phyloP scores from a whole-genome alignment of 2,113 vertebrate genomes.

The Gavia stellata region DNA sequence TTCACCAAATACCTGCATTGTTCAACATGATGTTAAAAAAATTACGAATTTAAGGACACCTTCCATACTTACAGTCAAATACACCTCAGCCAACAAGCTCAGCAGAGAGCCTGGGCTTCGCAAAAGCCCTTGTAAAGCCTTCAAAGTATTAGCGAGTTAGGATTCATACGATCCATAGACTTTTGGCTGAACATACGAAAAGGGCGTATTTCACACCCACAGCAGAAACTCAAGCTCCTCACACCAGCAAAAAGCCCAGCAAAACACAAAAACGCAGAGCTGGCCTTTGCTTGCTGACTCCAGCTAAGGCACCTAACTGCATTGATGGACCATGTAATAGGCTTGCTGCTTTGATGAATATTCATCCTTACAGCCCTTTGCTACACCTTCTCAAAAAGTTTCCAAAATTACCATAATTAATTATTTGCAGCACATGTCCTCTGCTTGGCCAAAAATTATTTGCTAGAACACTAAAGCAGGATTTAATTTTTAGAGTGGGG shows the following conservation, averaged over 20 bases:
- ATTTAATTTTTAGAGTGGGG: neutral
- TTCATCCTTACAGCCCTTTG: neutral
- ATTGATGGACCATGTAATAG: neutral
- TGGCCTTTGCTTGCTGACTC: neutral
- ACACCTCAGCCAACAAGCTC: neutral
- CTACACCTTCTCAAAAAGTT: neutral
- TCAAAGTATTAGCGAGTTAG: neutral
- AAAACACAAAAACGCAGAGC: neutral
- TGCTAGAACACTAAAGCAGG: neutral
- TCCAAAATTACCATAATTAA: neutral
- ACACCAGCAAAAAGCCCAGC: slow-evolving; percentile 14
- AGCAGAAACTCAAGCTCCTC: slow-evolving; percentile 18
- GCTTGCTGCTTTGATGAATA: slow-evolving; percentile 1
- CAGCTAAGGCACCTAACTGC: neutral
- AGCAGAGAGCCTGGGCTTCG: neutral
- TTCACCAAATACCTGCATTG: neutral
- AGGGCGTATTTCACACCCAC: neutral
- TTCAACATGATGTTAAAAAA: neutral
- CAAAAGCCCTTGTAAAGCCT: neutral
- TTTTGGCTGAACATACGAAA: slow-evolving; percentile 30
- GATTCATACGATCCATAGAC: neutral
- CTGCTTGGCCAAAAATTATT: neutral
- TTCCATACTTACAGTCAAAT: neutral
- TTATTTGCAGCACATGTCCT: neutral
- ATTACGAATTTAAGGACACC: neutral